Evolutionary conservation across 2,113 vertebrate genomes (phyloP).

Genomic region (Hydrolagus affinis): DNA sequence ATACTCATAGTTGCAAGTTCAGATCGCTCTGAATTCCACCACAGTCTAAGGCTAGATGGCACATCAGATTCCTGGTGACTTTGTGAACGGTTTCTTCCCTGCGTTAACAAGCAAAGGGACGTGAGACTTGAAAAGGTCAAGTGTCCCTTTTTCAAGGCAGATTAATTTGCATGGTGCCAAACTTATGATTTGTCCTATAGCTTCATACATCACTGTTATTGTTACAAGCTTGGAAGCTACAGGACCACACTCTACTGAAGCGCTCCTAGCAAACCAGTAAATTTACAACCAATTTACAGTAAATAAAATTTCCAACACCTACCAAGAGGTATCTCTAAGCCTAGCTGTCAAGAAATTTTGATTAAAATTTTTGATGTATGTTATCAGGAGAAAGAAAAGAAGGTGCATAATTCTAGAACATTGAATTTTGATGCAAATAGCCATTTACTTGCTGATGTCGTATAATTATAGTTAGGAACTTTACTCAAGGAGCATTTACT

Average conservation of each 20-base stretch:
- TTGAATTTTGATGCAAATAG: not conserved
- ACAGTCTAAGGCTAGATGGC: no score
- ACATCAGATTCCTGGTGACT: not conserved
- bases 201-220: not conserved
- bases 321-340: not conserved
- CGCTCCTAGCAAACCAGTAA: not conserved
- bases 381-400: not conserved
- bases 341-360: not conserved
- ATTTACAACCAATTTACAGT: not conserved
- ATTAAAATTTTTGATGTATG: not conserved
- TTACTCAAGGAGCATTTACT: constrained; percentile 18
- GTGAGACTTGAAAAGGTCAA: not conserved
- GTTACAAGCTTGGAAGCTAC: no score
- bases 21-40: no score
- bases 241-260: no score
- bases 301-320: not conserved
- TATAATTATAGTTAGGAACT: not conserved
- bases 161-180: constrained; percentile 1
- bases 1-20: no score
- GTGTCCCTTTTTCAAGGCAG: not conserved
- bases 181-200: not conserved
- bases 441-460: not conserved
- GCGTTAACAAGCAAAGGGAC: not conserved
- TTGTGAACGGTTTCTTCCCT: not conserved
- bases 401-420: not conserved